A percentile compares a stretch with the other conserved stretches of the same genome.
Evolutionary conservation across 1,140 invertebrate genomes (phyloP).

Genomic region (Lordiphosa mommai): DNA sequence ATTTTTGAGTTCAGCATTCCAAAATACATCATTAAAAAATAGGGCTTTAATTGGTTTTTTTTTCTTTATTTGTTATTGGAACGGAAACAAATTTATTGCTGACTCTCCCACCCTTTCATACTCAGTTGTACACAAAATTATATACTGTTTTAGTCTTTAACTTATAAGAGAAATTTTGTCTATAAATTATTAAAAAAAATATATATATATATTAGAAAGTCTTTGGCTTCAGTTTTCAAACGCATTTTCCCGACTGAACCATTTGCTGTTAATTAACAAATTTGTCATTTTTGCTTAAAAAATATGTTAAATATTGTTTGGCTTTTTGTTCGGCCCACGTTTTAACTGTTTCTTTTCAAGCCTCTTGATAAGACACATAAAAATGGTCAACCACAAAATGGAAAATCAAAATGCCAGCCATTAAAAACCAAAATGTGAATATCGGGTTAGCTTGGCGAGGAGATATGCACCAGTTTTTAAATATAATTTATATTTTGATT

Average conservation of each 20-base stretch:
- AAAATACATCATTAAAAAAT: too few relatives aligned
- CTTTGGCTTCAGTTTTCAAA: not conserved
- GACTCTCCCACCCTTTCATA: too few relatives aligned
- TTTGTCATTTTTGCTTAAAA: slow-evolving; percentile 53
- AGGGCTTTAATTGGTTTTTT: too few relatives aligned
- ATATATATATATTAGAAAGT: too few relatives aligned
- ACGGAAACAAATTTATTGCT: too few relatives aligned
- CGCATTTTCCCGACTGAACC: slow-evolving; percentile 26
- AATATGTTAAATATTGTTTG: slow-evolving; percentile 4
- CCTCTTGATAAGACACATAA: slow-evolving; percentile 17
- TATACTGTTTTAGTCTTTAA: too few relatives aligned
- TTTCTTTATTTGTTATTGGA: too few relatives aligned
- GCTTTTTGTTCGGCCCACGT: slow-evolving; percentile 10
- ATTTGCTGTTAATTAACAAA: slow-evolving; percentile 63
- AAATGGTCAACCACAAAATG: slow-evolving; percentile 7
- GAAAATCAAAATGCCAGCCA: slow-evolving; percentile 30
- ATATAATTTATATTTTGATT: slow-evolving; percentile 58
- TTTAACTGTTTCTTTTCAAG: slow-evolving; percentile 27
- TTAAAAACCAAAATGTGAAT: slow-evolving; percentile 22
- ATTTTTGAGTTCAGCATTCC: too few relatives aligned
- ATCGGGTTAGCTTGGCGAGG: not conserved
- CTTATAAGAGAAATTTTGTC: too few relatives aligned
- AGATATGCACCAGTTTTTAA: slow-evolving; percentile 43
- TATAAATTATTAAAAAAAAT: too few relatives aligned
- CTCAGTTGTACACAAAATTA: too few relatives aligned